phyloP scores from a whole-genome alignment of 2,888 invertebrate species.

The Drosophila stalkeri region DNA sequence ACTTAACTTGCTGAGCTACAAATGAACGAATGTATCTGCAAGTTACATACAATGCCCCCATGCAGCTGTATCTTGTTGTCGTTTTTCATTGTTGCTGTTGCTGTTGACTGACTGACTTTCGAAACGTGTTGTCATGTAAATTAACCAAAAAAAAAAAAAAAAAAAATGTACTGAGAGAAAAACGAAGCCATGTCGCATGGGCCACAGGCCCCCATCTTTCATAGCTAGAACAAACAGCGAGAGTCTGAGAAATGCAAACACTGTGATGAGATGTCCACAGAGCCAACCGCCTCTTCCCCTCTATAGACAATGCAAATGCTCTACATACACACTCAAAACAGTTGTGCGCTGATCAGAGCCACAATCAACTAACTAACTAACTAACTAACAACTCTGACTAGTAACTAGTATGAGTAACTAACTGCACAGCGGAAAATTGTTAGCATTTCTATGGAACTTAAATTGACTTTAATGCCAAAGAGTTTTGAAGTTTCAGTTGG shows the following conservation, averaged over 20 bases:
- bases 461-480: neutral
- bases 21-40: constrained; percentile 70
- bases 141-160: constrained; percentile 62
- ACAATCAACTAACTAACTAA: constrained; percentile 26
- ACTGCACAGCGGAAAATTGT: neutral
- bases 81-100: constrained; percentile 19
- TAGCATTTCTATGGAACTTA: neutral
- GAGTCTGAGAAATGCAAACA: constrained; percentile 76
- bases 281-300: neutral
- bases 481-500: neutral
- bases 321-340: neutral
- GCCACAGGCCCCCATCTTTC: constrained; percentile 32
- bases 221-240: constrained; percentile 64
- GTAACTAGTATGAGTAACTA: neutral
- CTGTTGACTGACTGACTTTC: constrained; percentile 72
- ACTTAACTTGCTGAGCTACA: constrained; percentile 72
- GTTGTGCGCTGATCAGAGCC: constrained; percentile 29
- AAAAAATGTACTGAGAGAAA: neutral
- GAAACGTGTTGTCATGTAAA: constrained; percentile 80
- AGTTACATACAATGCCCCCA: constrained; percentile 52
- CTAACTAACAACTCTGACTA: constrained; percentile 3
- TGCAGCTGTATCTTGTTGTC: constrained; percentile 49
- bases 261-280: constrained; percentile 22
- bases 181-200: constrained; percentile 45
- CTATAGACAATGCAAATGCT: constrained; percentile 21